A percentile compares a stretch with the other conserved stretches of the same genome.
phyloP scores from a whole-genome alignment of 2,888 invertebrate species.

The Aporophyla nigra region DNA sequence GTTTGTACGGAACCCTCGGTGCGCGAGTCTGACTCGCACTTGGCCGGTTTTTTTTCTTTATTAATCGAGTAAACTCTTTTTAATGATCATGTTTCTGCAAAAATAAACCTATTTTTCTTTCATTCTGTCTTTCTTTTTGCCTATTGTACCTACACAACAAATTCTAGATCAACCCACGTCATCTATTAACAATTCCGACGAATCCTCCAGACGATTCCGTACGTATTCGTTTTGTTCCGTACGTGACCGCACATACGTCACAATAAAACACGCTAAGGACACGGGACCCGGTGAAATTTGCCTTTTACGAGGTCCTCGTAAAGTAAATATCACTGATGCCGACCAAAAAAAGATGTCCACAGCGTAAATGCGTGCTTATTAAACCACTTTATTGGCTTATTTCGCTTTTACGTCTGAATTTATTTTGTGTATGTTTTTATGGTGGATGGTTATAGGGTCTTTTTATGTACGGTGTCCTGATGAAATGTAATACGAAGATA shows the following conservation, averaged over 20 bases:
- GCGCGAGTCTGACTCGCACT: no score
- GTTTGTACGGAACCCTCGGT: no score
- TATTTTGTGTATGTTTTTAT: constrained; percentile 72
- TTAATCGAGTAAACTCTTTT: no score
- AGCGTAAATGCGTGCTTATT: constrained; percentile 79
- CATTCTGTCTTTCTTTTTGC: no score
- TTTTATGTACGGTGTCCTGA: constrained; percentile 54
- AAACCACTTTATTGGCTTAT: constrained; percentile 81
- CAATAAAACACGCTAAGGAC: constrained; percentile 70
- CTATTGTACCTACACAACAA: constrained; percentile 13
- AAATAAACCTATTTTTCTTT: no score
- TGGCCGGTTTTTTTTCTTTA: no score
- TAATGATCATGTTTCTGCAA: no score
- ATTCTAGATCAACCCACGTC: constrained; percentile 6
- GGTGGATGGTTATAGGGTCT: constrained; percentile 34
- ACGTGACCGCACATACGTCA: constrained; percentile 58
- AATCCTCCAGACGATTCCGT: constrained; percentile 58
- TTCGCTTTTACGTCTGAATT: constrained; percentile 75
- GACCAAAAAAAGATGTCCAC: constrained; percentile 76
- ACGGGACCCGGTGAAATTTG: constrained; percentile 72
- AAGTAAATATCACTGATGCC: constrained; percentile 82
- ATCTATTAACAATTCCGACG: constrained; percentile 56
- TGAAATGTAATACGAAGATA: constrained; percentile 41
- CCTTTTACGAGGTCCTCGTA: constrained; percentile 80
- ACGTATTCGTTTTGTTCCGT: constrained; percentile 44